These are phyloP conservation scores for Entomobrya multifasciata DNA, from an alignment of 2,888 invertebrate species.

Conservation along the genomic window DNA sequence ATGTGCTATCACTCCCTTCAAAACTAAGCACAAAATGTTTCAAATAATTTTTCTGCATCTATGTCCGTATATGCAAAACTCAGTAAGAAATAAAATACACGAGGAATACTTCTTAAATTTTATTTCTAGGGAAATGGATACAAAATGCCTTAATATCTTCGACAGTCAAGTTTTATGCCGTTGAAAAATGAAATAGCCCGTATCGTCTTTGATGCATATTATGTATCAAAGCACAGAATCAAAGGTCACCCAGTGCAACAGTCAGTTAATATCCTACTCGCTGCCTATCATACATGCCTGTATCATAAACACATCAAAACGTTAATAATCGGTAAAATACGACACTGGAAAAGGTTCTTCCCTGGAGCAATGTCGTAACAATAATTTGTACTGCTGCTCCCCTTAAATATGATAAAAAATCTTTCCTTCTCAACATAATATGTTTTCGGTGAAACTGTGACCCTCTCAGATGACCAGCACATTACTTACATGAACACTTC, in stretches of 20 bases:
- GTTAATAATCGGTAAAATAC: conserved; percentile 72
- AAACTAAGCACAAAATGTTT: neutral
- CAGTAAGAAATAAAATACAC: no score
- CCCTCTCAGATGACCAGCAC: conserved; percentile 74
- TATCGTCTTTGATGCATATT: neutral
- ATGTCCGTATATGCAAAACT: no score
- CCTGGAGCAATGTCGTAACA: conserved; percentile 53
- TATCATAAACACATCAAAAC: conserved; percentile 53
- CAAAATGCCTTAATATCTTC: no score
- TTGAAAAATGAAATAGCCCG: neutral
- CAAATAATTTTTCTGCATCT: neutral
- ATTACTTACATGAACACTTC: conserved; percentile 77
- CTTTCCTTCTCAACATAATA: no score
- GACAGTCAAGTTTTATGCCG: no score
- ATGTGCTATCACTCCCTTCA: no score
- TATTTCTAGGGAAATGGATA: no score
- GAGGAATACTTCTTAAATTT: no score
- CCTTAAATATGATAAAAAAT: neutral
- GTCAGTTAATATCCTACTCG: conserved; percentile 31
- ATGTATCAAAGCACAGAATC: neutral
- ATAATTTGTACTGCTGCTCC: neutral
- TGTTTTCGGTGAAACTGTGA: conserved; percentile 37
- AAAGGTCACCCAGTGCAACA: conserved; percentile 51
- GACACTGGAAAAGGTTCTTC: conserved; percentile 37
- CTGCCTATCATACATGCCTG: conserved; percentile 9